Conservation (phyloP, 2,113 vertebrate species). For the Scatophagus argus region DNA sequence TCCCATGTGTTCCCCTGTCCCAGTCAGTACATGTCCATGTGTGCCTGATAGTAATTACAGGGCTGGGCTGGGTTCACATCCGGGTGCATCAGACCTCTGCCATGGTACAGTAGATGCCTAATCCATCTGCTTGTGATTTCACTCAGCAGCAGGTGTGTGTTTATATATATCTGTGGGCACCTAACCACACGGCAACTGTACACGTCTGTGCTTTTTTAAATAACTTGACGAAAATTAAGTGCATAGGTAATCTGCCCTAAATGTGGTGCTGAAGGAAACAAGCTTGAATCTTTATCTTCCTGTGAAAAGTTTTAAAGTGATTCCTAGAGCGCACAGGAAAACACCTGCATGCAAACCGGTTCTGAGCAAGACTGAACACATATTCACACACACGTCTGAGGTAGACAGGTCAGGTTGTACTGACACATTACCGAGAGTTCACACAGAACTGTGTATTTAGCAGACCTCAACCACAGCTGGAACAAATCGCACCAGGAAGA, state of each 20-base stretch:
- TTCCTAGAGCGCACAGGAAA: conserved; percentile 29
- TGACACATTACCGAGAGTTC: conserved; percentile 26
- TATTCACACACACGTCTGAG: no score
- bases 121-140: conserved; percentile 75
- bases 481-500: conserved; percentile 55
- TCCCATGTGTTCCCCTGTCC: conserved; percentile 66
- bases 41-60: conserved; percentile 74
- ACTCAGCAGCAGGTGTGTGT: conserved; percentile 71
- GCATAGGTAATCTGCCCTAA: conserved; percentile 26
- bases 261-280: conserved; percentile 6
- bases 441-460: conserved; percentile 50
- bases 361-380: not conserved
- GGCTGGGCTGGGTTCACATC: conserved; percentile 64
- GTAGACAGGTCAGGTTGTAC: conserved; percentile 36
- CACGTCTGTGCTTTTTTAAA: conserved; percentile 42
- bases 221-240: conserved; percentile 22
- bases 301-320: conserved; percentile 36
- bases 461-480: conserved; percentile 58
- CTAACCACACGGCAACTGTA: conserved; percentile 39
- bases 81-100: conserved; percentile 65
- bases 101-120: conserved; percentile 40
- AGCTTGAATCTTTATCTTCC: conserved; percentile 15
- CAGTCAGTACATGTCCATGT: conserved; percentile 42
- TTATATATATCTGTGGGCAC: conserved; percentile 33
- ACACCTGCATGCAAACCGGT: conserved; percentile 39